Evolutionary conservation across 2,888 invertebrate genomes (phyloP), one percentile per base, ranked within the genome.

Genomic region (Scaptodrosophila latifasciaeformis): DNA sequence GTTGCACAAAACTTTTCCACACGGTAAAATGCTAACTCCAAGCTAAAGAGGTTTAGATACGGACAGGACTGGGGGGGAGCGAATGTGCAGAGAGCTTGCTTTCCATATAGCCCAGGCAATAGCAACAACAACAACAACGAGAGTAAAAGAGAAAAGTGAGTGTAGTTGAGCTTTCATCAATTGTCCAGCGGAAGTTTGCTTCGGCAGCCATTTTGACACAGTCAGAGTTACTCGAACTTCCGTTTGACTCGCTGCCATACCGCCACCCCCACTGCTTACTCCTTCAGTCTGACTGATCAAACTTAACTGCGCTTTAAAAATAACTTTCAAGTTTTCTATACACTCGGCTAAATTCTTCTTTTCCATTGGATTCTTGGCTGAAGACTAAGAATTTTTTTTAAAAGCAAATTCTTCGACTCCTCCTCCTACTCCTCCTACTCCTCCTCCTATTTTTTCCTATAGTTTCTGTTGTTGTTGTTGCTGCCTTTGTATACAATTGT

Each of bases 171-270:
- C 66, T 64, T 74, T 70, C 80, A 77, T 76, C 75, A 76, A 76
- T 76, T 76, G 75, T 76, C 75, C 75, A 61, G 75, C 78, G 80
- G 78, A 76, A 77, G 78, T 66, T 70, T 62, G 74, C 67, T 63
- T 65, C 74, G 63, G 72, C 59, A 59, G 60, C 54, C 50, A 50
- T 39, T 39, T 46, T 47, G 50, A 15, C 44, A 42, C 21, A 19
- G 30, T 42, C 46, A 61, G 48, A 53, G 46, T 17, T 29, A 29
- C 39, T 12, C 35, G 15, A 40, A 57, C 57, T 70, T 76, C 80
- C 75, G 75, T 57, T 45, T 47, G 62, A 59, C 69, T 60, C 62
- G 47, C 63, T 64, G 29, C 31, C 46, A 27, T 39, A 7, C 21
- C 29, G 21, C 3, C 39, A 12, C 18, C 15, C 21, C 13, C 34